phyloP scores from a whole-genome alignment of 2,113 vertebrate genomes.

The Scopus umbretta region DNA sequence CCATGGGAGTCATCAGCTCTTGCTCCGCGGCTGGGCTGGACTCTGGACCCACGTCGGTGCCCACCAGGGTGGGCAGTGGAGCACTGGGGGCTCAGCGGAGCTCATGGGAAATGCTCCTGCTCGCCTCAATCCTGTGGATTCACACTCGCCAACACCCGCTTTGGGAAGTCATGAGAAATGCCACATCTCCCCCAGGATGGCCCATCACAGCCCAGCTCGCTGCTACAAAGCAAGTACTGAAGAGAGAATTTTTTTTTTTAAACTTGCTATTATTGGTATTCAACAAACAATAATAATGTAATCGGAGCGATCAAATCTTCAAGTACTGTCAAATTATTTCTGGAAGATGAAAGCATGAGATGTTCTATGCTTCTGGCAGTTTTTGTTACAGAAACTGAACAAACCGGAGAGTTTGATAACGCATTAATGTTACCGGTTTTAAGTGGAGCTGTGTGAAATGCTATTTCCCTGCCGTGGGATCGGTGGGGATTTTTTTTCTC shows the following conservation, averaged over 20 bases:
- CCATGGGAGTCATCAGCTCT: accelerated
- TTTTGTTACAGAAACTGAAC: background rate
- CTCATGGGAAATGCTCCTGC: background rate
- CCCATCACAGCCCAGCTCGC: background rate
- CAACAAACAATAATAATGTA: slow-evolving; percentile 25
- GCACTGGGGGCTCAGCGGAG: background rate
- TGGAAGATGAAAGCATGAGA: slow-evolving; percentile 12
- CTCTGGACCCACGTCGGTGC: accelerated
- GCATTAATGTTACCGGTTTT: background rate
- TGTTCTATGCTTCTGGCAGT: background rate
- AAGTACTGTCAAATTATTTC: slow-evolving; percentile 28
- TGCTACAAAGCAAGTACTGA: background rate
- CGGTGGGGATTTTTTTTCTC: accelerated
- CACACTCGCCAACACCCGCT: accelerated
- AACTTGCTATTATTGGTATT: background rate
- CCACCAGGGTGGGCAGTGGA: background rate
- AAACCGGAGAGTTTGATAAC: background rate
- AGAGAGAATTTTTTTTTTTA: background rate
- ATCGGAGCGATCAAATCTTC: slow-evolving; percentile 5
- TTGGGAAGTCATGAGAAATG: background rate
- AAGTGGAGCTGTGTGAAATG: background rate
- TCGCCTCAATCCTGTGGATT: accelerated
- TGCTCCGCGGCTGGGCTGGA: accelerated
- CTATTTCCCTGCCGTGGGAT: background rate
- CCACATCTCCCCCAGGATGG: accelerated